Conservation (phyloP, 1,140 invertebrate species). For the Saxidomus purpurata region DNA sequence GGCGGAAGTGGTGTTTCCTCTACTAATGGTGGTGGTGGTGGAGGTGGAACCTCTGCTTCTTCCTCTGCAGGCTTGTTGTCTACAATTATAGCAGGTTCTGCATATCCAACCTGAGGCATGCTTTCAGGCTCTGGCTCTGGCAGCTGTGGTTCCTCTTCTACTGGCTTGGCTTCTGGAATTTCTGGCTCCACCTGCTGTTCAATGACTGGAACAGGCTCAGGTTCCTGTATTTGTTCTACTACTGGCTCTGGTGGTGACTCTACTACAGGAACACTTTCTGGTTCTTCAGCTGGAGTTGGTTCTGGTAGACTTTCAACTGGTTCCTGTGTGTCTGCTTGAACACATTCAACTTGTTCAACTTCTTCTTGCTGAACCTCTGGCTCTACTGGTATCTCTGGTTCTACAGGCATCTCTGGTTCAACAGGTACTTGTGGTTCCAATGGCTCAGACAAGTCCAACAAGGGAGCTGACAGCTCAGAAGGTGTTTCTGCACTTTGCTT, state of each 20-base stretch:
- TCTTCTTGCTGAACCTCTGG: background rate
- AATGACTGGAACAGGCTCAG: background rate
- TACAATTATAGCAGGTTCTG: conserved; percentile 56
- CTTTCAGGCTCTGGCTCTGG: conserved; percentile 11
- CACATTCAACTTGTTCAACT: background rate
- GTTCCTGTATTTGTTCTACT: background rate
- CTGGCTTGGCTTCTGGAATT: background rate
- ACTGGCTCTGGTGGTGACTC: conserved; percentile 20
- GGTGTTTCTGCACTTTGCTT: background rate
- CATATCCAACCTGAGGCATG: conserved; percentile 33
- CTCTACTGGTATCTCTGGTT: background rate
- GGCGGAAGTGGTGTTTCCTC: conserved; percentile 64
- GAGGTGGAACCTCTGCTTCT: conserved; percentile 52
- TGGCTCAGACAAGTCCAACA: background rate
- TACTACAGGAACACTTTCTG: background rate
- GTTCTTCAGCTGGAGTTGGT: background rate
- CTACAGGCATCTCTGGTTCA: too few relatives aligned
- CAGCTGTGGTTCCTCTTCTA: conserved; percentile 11
- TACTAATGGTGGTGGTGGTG: conserved; percentile 56
- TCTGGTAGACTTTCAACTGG: conserved; percentile 19
- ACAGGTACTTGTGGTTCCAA: background rate
- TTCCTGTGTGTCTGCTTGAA: background rate
- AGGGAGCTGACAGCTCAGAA: background rate
- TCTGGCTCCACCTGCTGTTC: background rate
- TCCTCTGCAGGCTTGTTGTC: conserved; percentile 62